Evolutionary conservation across 2,888 invertebrate genomes (phyloP).

Genomic region (Drosophila leonis): DNA sequence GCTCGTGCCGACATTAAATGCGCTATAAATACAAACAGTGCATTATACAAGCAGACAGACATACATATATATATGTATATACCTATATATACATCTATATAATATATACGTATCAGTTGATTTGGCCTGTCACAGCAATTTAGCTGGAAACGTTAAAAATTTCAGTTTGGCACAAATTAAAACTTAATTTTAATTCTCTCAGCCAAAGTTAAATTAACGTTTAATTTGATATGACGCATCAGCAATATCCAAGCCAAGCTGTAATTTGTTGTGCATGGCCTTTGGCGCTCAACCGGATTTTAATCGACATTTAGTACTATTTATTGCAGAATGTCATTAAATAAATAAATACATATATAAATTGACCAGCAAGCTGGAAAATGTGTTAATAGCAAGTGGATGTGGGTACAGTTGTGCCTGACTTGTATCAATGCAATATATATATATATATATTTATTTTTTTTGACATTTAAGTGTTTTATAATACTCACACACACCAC

Average conservation of each 20-base stretch:
- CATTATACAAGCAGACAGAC: slow-evolving; percentile 12
- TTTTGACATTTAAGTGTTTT: slow-evolving; percentile 66
- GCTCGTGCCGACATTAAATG: slow-evolving; percentile 51
- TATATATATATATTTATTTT: slow-evolving; percentile 12
- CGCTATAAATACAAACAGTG: slow-evolving; percentile 29
- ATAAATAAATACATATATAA: neutral
- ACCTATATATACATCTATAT: neutral
- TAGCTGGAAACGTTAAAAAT: slow-evolving; percentile 23
- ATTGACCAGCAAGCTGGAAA: slow-evolving; percentile 25
- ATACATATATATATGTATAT: neutral
- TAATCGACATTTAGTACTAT: slow-evolving; percentile 22
- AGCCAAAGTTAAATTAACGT: slow-evolving; percentile 7
- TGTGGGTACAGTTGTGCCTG: slow-evolving; percentile 64
- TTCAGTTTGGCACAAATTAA: slow-evolving; percentile 18
- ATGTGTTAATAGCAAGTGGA: slow-evolving; percentile 16
- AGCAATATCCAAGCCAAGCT: slow-evolving; percentile 14
- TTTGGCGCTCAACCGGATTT: slow-evolving; percentile 62
- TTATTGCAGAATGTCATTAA: slow-evolving; percentile 53
- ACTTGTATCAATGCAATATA: slow-evolving; percentile 36
- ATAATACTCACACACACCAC: slow-evolving; percentile 41
- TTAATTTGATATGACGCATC: slow-evolving; percentile 45
- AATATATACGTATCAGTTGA: neutral
- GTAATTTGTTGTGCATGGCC: slow-evolving; percentile 31
- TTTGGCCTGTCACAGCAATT: slow-evolving; percentile 18
- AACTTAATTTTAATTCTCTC: slow-evolving; percentile 38